A percentile compares a stretch with the other conserved stretches of the same genome.
Evolutionary conservation across 2,797 vertebrate genomes (phyloP).

Genomic region (Karalla daura): DNA sequence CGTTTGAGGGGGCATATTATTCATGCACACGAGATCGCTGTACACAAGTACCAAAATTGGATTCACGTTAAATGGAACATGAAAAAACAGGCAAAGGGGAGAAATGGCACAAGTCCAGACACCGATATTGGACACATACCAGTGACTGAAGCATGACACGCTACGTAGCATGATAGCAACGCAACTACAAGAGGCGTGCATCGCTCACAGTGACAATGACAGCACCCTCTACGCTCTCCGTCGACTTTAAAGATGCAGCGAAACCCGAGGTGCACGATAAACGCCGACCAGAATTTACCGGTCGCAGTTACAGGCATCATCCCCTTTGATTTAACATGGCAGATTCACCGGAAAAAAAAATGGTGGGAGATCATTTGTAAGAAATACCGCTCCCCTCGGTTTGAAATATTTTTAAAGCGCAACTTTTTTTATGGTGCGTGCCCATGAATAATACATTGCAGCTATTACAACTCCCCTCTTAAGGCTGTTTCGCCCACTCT

Average conservation of each 20-base stretch:
- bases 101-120: constrained; percentile 37
- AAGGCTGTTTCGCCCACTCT: constrained; percentile 21
- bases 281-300: constrained; percentile 40
- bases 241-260: constrained; percentile 31
- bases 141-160: constrained; percentile 24
- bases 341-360: constrained; percentile 36
- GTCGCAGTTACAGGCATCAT: constrained; percentile 30
- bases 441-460: constrained; percentile 42
- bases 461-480: constrained; percentile 25
- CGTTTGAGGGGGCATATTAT: constrained; percentile 42
- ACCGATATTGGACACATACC: constrained; percentile 51
- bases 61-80: constrained; percentile 71
- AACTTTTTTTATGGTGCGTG: constrained; percentile 34
- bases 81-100: constrained; percentile 45
- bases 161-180: constrained; percentile 9
- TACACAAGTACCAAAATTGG: constrained; percentile 53
- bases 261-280: constrained; percentile 46
- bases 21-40: constrained; percentile 49
- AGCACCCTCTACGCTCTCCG: background rate
- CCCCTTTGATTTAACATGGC: constrained; percentile 26
- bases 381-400: constrained; percentile 28
- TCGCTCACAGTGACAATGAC: background rate
- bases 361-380: constrained; percentile 26
- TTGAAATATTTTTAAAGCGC: constrained; percentile 23
- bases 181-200: constrained; percentile 7